Evolutionary conservation across 2,888 invertebrate genomes (phyloP), one percentile per base, ranked within the genome.

Genomic region (Sinhomidia bicolor): DNA sequence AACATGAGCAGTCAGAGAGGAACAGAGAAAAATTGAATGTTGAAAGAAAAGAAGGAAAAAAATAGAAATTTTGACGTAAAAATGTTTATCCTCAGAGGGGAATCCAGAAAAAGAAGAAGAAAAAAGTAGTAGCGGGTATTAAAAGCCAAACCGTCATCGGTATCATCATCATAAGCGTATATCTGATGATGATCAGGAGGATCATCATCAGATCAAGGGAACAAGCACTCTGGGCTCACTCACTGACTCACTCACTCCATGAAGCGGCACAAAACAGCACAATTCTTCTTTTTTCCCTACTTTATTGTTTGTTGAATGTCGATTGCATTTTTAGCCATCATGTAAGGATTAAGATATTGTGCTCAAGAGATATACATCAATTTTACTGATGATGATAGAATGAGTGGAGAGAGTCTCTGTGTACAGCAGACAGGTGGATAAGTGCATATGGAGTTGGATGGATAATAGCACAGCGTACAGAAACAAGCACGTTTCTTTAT

Each of bases 261-360:
- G 83, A 41, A 60, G 62, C 57, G n/a, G 44, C 36, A 41, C 1
- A 41, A 14, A n/a, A 17, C 36, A 32, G 10, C 36, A 44, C 44
- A 62, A 26, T 62, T 32, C 36, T 36, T 36, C 20, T 36, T 36
- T 41, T 44, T 26, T 10, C 10, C 17, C 29, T 71, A 71, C 44
- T 83, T 83, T 51, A 65, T 74, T 83, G 74, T 83, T 83, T 83
- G 54, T 74, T 83, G 60, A 83, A 83, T 83, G 83, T 74, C 83
- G 83, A 83, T 83, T 83, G 83, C 83, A 83, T 83, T 83, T 54
- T 71, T 44, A 51, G 54, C 81, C 68, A 83, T 83, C 83, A 83
- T 54, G 41, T 44, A 71, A 74, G 83, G 83, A 83, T 83, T 83
- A 83, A 83, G 83, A 83, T 60, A 83, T 83, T 83, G 29, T 47